Evolutionary conservation across 2,113 vertebrate genomes (phyloP).

Genomic region (Glaucomys volans): DNA sequence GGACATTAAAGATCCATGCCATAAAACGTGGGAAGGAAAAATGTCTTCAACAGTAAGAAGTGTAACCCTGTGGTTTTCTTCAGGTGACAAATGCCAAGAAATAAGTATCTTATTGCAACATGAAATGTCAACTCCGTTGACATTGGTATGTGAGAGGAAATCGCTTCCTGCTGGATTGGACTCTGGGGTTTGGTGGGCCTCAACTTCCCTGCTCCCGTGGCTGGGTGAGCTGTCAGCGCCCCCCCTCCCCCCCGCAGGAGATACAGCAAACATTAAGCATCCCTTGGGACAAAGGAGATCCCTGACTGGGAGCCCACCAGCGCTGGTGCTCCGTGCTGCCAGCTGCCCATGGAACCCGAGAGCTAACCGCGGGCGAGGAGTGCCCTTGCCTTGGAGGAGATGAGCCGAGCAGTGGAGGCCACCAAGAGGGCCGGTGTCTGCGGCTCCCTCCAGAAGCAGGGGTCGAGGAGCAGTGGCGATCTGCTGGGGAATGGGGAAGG

Average conservation of each 20-base stretch:
- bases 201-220: rapidly evolving
- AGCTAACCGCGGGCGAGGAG: rapidly evolving
- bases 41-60: background rate
- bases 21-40: background rate
- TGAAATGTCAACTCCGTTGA: background rate
- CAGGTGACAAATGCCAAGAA: background rate
- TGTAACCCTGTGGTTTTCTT: background rate
- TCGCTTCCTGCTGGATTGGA: background rate
- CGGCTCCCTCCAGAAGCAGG: background rate
- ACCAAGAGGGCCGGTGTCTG: no score
- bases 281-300: background rate
- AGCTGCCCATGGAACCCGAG: background rate
- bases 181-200: background rate
- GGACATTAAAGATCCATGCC: background rate
- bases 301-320: background rate
- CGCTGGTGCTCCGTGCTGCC: no score
- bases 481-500: background rate
- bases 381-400: background rate
- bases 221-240: no score
- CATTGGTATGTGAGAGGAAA: background rate
- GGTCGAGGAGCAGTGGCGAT: background rate
- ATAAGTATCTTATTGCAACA: background rate
- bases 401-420: background rate
- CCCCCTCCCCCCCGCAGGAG: no score
- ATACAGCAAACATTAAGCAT: background rate